phyloP scores from a whole-genome alignment of 1,140 invertebrate species.

The Drosophila triauraria region DNA sequence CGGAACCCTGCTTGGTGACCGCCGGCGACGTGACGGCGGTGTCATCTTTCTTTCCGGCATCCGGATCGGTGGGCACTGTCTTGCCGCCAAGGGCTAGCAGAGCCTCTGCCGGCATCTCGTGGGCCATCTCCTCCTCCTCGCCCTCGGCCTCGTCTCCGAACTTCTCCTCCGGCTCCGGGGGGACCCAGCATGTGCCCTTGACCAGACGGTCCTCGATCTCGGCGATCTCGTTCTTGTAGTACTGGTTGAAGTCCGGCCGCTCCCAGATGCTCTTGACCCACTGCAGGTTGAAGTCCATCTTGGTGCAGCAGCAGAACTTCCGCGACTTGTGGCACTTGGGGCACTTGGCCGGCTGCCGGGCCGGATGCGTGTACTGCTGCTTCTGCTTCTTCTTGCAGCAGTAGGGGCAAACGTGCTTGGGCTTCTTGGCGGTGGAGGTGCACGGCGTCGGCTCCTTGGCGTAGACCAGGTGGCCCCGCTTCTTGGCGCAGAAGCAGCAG shows the following conservation, averaged over 20 bases:
- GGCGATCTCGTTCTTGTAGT: slow-evolving; percentile 76
- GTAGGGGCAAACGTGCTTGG: slow-evolving; percentile 72
- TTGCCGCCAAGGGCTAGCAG: slow-evolving; percentile 59
- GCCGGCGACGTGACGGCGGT: neutral
- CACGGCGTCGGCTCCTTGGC: slow-evolving; percentile 73
- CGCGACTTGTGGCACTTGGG: slow-evolving; percentile 78
- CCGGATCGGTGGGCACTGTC: neutral
- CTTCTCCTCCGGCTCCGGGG: slow-evolving; percentile 51
- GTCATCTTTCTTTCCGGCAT: neutral
- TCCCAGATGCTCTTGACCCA: slow-evolving; percentile 82
- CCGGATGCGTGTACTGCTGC: slow-evolving; percentile 58
- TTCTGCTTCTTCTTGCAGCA: slow-evolving; percentile 80
- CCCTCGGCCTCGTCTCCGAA: slow-evolving; percentile 37
- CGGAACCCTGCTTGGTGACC: slow-evolving; percentile 13
- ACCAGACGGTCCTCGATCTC: slow-evolving; percentile 69
- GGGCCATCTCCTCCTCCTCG: slow-evolving; percentile 42
- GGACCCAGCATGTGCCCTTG: slow-evolving; percentile 69
- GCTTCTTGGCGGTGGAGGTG: slow-evolving; percentile 54
- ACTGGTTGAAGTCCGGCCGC: slow-evolving; percentile 77
- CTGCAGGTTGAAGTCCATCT: slow-evolving; percentile 74
- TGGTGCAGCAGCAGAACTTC: slow-evolving; percentile 77
- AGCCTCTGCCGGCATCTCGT: slow-evolving; percentile 27
- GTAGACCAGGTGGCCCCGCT: slow-evolving; percentile 77
- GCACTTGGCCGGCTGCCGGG: slow-evolving; percentile 63
- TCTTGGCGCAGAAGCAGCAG: slow-evolving; percentile 82